These are phyloP conservation scores for Neomorphus geoffroyi DNA, from an alignment of 2,797 vertebrate species.

Conservation along the genomic window DNA sequence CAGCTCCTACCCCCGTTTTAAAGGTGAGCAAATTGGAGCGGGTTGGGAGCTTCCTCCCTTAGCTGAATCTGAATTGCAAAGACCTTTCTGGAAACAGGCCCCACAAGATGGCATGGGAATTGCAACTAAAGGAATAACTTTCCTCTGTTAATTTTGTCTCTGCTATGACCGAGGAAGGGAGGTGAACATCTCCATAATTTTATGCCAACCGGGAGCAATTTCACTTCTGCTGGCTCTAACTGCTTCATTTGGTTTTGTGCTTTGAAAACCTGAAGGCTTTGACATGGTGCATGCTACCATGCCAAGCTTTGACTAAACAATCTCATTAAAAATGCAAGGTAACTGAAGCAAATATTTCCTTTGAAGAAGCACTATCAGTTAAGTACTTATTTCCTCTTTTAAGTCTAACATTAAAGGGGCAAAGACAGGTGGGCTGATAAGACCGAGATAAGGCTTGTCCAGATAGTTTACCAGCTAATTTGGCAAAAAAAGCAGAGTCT, in stretches of 20 bases:
- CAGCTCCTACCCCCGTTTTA: neutral
- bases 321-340: slow-evolving; percentile 61
- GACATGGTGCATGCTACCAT: slow-evolving; percentile 27
- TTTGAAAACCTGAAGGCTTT: slow-evolving; percentile 49
- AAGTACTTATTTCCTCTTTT: slow-evolving; percentile 65
- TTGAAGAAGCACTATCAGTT: slow-evolving; percentile 62
- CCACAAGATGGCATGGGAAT: neutral
- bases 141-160: neutral
- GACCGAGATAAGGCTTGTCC: slow-evolving; percentile 52
- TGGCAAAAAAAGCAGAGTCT: neutral
- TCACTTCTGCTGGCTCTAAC: slow-evolving; percentile 20
- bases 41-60: neutral
- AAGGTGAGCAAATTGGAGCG: neutral
- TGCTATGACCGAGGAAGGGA: neutral
- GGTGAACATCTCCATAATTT: neutral
- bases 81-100: neutral
- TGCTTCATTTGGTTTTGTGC: neutral
- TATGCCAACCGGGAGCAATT: slow-evolving; percentile 42
- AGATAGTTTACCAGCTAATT: slow-evolving; percentile 44
- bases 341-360: slow-evolving; percentile 67
- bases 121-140: neutral
- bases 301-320: slow-evolving; percentile 58
- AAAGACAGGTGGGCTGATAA: slow-evolving; percentile 65
- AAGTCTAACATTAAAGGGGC: slow-evolving; percentile 57
- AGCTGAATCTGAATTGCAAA: neutral